A percentile compares a stretch with the other conserved stretches of the same genome.
Conservation (phyloP, 2,888 invertebrate genomes). For the Caenorhabditis afra region DNA sequence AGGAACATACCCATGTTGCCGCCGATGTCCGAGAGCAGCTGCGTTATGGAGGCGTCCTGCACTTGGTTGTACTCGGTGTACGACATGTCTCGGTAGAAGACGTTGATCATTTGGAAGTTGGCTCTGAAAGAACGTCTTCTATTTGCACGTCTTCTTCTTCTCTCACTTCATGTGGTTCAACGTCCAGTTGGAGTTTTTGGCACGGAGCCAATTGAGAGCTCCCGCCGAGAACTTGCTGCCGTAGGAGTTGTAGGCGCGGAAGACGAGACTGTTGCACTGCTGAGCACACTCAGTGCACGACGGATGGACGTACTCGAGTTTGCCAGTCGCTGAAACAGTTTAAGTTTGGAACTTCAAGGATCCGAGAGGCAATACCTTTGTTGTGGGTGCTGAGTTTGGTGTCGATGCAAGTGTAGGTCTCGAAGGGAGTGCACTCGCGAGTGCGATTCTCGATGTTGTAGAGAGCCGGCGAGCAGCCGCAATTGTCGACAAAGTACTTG, state of each 20-base stretch:
- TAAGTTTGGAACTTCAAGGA: conserved; percentile 6
- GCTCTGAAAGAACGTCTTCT: conserved; percentile 29
- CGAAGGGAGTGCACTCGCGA: conserved; percentile 59
- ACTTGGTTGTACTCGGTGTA: conserved; percentile 76
- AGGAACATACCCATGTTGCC: conserved; percentile 80
- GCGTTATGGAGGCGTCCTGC: conserved; percentile 67
- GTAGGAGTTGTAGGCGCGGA: conserved; percentile 76
- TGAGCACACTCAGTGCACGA: conserved; percentile 30
- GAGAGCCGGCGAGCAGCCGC: conserved; percentile 67
- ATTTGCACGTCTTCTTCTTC: too few relatives aligned
- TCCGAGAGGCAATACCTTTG: conserved; percentile 18
- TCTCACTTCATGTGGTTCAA: conserved; percentile 61
- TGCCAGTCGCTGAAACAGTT: neutral
- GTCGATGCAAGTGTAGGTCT: conserved; percentile 61
- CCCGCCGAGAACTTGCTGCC: conserved; percentile 70
- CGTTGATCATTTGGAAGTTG: conserved; percentile 71
- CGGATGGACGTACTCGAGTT: conserved; percentile 5
- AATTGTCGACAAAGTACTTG: conserved; percentile 58
- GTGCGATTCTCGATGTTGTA: conserved; percentile 65
- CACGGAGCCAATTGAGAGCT: conserved; percentile 66
- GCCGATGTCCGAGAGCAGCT: conserved; percentile 76
- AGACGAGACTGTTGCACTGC: conserved; percentile 67
- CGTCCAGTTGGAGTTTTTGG: conserved; percentile 62
- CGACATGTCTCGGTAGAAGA: conserved; percentile 75
- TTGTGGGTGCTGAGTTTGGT: conserved; percentile 40